Base-by-base conservation (phyloP, 2,888 invertebrate genomes). In the Xanthorhoe designata region DNA sequence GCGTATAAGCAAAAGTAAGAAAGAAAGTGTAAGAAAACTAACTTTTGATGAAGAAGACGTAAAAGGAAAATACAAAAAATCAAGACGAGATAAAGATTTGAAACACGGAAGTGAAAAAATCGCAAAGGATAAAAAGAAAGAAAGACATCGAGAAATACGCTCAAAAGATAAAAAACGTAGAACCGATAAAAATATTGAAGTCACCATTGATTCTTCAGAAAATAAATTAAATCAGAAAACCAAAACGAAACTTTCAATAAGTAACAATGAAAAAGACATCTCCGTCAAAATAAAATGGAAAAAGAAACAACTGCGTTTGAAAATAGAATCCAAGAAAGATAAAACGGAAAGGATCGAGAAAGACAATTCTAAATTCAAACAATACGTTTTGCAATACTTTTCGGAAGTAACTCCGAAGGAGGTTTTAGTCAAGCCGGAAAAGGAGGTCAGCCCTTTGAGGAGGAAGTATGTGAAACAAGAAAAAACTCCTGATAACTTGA, bases 311-410 rank as follows among this genome's bases (percentile, higher is more conserved):
- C 59, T 90, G 0, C 80, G 81, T 52, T 69, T 88, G 42, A 81
- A 84, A 67, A 85, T 86, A 1, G 77, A 82, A 42, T 70, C 78
- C 0, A 78, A 76, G 35, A 71, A 64, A 6, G 63, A 56, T 2
- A 58, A 61, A 57, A 7, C 13, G 2, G 19, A 51, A 18, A 50
- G 75, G 74, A 0, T 72, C 57, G 17, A 70, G 70, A 49, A 38
- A 54, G 63, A 64, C 56, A 54, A 62, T 56, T 61, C 64, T 0
- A 72, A 75, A 59, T 75, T 82, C 0, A 88, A 83, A 49, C 91
- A 91, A 62, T 90, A 87, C 18, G 69, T 91, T 0, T 69, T 92
- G 0, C 82, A 88, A n/a, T 89, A 81, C 68, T 74, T 79, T 0
- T 65, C 78, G 0, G 74, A 82, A 8, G 64, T 64, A 0, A 53